Evolutionary conservation across 2,888 invertebrate species (phyloP), one percentile per base, ranked within the genome.

Genomic region (Pristionchus maxplancki): DNA sequence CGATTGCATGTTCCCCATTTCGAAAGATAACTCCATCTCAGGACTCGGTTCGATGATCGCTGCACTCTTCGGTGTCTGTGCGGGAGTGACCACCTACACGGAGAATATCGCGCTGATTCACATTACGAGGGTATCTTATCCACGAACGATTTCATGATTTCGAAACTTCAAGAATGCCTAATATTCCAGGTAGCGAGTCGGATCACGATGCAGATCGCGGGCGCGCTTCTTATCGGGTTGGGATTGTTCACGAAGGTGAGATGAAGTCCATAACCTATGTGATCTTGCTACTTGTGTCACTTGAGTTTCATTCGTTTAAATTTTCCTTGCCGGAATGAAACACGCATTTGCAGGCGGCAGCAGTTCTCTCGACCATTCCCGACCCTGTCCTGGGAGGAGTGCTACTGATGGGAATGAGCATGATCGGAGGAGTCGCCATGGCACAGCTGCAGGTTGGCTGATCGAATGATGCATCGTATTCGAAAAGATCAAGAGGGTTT

Each of bases 71-170:
- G 93, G 93, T 3, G 91, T 92, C 8, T 91, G 93, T 40, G 90
- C 92, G 9, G 93, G 93, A 48, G 91, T 93, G n/a, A 93, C 93
- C 6, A 93, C 93, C 1, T 93, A 93, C 82, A 90, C 93, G 13
- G 93, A 93, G 85, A 93, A 92, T 71, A 92, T 93, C 40, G 93
- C 93, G 0, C 91, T 93, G 20, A 92, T 93, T 53, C 92, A 92
- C 50, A 90, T 93, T 24, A 93, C 93, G 0, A 89, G 90, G 82
- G 92, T 90, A 28, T 28, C 50, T 50, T 11, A 34, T 0, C 53
- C 37, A 64, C 20, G n/a, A n/a, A n/a, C n/a, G n/a, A n/a, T n/a
- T n/a, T n/a, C n/a, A n/a, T n/a, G n/a, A n/a, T n/a, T n/a, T n/a
- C 31, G 20, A 20, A 40, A 31, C 24, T 48, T 48, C 37, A 15